Evolutionary conservation across 1,140 invertebrate genomes (phyloP).

Genomic region (Atta texana): DNA sequence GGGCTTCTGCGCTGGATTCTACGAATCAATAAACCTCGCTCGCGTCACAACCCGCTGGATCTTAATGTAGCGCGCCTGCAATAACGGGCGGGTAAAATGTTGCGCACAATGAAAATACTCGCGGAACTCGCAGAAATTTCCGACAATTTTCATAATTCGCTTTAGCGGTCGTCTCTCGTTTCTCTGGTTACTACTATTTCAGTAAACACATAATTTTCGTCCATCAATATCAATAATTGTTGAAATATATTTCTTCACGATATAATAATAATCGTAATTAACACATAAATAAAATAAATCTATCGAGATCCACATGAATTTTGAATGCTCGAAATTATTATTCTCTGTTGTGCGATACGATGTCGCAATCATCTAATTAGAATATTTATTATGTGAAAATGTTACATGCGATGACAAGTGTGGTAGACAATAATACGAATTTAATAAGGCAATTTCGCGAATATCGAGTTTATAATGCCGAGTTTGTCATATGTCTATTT

Average conservation of each 20-base stretch:
- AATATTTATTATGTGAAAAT: conserved; percentile 22
- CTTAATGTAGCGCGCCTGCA: conserved; percentile 64
- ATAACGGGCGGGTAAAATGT: conserved; percentile 45
- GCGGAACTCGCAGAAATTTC: conserved; percentile 44
- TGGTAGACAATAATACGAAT: not conserved
- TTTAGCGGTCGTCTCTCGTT: conserved; percentile 4
- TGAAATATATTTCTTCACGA: not conserved
- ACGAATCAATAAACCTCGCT: conserved; percentile 74
- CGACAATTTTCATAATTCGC: conserved; percentile 47
- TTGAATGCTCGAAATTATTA: conserved; percentile 1
- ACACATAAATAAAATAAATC: not conserved
- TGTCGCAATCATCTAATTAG: conserved; percentile 13
- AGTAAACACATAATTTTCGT: not conserved
- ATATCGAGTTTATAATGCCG: not conserved
- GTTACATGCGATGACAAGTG: not conserved
- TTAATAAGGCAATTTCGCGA: conserved; percentile 37
- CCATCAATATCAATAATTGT: not conserved
- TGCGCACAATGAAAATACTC: conserved; percentile 30
- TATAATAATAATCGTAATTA: conserved; percentile 7
- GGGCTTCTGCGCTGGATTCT: conserved; percentile 68
- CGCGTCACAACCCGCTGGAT: conserved; percentile 68
- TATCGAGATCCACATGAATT: not conserved
- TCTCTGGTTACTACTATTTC: not conserved
- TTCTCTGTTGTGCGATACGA: not conserved
- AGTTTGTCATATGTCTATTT: not conserved